A percentile compares a stretch with the other conserved stretches of the same genome.
Conservation (phyloP, 2,113 vertebrate species). For the Zosterops hypoxanthus region DNA sequence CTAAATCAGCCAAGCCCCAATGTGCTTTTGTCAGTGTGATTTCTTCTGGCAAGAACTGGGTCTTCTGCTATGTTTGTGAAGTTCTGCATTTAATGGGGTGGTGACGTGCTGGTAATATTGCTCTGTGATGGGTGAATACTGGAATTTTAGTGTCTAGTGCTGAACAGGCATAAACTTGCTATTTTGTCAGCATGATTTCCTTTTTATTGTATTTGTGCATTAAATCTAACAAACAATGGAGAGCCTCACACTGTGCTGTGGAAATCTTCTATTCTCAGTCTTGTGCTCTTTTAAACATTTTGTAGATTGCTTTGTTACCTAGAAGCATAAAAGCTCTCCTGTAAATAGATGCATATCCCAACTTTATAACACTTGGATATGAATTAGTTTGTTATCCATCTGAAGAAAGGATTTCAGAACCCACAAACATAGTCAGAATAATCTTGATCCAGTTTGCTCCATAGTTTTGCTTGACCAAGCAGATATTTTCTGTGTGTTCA, state of each 20-base stretch:
- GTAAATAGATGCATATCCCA: background rate
- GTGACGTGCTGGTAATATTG: background rate
- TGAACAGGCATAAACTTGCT: background rate
- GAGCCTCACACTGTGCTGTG: background rate
- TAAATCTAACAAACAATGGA: background rate
- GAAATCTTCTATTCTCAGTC: background rate
- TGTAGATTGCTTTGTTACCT: background rate
- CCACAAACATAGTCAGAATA: background rate
- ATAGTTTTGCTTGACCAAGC: background rate
- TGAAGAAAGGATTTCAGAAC: background rate
- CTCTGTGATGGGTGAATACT: background rate
- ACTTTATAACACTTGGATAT: background rate
- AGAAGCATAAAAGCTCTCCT: background rate
- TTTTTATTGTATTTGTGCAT: background rate
- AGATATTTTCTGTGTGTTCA: constrained; percentile 6
- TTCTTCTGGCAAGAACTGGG: background rate
- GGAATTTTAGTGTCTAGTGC: background rate
- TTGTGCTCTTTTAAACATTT: background rate
- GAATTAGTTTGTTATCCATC: background rate
- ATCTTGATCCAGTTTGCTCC: background rate
- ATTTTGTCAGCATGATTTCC: background rate
- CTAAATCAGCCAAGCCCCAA: background rate
- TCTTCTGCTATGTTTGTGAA: background rate
- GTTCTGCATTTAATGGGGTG: background rate
- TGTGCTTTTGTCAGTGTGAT: background rate